Evolutionary conservation across 2,888 invertebrate species (phyloP).

Genomic region (Pollenia amentaria): DNA sequence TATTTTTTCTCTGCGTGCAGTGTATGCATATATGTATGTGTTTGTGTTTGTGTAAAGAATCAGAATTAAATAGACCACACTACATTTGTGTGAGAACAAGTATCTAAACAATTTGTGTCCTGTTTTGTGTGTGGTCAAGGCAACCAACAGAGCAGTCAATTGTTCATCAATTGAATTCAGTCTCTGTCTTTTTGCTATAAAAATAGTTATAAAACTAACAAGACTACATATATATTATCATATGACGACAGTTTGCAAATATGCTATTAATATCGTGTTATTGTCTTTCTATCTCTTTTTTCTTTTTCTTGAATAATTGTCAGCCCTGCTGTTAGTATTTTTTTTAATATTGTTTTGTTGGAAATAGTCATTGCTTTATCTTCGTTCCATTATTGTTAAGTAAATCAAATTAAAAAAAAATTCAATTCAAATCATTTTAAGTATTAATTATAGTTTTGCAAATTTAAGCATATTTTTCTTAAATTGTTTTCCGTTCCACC

Average conservation of each 20-base stretch:
- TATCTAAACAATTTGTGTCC: neutral
- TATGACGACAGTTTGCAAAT: conserved; percentile 8
- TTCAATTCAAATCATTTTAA: neutral
- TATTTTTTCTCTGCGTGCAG: too few species aligned
- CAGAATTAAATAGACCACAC: conserved; percentile 11
- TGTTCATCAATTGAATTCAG: conserved; percentile 57
- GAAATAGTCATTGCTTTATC: neutral
- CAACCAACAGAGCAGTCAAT: conserved; percentile 55
- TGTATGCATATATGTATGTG: too few species aligned
- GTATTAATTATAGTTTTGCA: neutral
- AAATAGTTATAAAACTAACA: conserved; percentile 26
- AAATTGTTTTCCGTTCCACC: neutral
- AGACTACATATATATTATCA: neutral
- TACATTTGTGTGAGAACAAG: conserved; percentile 9
- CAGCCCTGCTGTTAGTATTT: neutral
- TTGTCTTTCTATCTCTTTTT: neutral
- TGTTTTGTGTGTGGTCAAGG: conserved; percentile 33
- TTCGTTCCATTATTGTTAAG: neutral
- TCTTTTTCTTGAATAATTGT: neutral
- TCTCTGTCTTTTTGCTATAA: conserved; percentile 32
- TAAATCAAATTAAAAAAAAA: neutral
- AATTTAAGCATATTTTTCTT: neutral
- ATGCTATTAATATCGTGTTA: conserved; percentile 15
- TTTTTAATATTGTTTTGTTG: neutral
- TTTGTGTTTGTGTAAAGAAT: neutral